A percentile compares a stretch with the other conserved stretches of the same genome.
phyloP scores from a whole-genome alignment of 1,140 invertebrate species.

The Telenomus remus region DNA sequence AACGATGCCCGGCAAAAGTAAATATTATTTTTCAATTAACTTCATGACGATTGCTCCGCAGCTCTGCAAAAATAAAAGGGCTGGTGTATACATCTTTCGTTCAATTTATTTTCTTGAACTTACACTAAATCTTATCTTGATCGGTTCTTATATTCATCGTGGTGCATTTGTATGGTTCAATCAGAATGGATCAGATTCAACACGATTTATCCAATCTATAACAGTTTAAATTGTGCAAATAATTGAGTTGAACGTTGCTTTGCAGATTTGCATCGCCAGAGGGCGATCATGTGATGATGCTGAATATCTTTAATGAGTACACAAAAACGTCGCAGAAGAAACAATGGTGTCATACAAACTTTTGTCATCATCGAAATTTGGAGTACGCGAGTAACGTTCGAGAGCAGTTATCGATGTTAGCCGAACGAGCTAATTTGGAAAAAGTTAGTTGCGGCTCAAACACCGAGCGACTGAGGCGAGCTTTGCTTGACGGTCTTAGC shows the following conservation, averaged over 20 bases:
- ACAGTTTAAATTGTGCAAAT: conserved; percentile 63
- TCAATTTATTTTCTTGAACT: too few relatives aligned
- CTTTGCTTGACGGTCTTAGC: conserved; percentile 88
- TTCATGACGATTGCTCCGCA: background rate
- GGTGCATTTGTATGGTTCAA: too few relatives aligned
- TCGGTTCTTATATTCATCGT: too few relatives aligned
- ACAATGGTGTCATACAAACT: conserved; percentile 94
- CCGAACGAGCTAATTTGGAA: conserved; percentile 81
- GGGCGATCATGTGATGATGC: conserved; percentile 94
- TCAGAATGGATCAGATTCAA: too few relatives aligned
- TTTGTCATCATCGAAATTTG: conserved; percentile 90
- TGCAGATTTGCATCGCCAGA: conserved; percentile 88
- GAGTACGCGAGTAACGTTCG: conserved; percentile 88
- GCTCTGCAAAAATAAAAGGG: too few relatives aligned
- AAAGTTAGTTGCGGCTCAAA: conserved; percentile 85
- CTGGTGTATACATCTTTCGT: too few relatives aligned
- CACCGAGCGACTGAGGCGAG: conserved; percentile 84
- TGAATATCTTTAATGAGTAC: conserved; percentile 92
- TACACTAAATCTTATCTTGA: too few relatives aligned
- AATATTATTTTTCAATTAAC: conserved; percentile 12
- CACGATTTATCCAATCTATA: background rate
- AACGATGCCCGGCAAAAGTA: conserved; percentile 66
- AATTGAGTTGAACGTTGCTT: background rate
- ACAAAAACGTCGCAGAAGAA: conserved; percentile 84
- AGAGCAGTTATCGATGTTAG: conserved; percentile 88